Evolutionary conservation across 2,113 vertebrate species (phyloP).

Genomic region (Nerophis lumbriciformis): DNA sequence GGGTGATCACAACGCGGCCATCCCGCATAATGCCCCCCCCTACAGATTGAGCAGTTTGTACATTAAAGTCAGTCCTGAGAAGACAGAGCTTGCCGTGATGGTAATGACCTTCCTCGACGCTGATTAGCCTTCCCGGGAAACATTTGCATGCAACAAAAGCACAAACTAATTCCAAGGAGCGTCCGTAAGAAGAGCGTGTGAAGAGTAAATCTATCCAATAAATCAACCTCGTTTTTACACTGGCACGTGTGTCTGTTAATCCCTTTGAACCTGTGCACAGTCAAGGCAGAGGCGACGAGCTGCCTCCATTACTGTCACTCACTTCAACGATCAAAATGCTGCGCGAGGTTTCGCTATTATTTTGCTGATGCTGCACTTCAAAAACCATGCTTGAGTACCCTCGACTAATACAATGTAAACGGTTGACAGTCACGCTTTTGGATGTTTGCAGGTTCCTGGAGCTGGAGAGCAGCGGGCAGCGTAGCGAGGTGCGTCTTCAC

Average conservation of each 20-base stretch:
- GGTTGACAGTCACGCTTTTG: constrained; percentile 8
- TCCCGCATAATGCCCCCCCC: constrained; percentile 45
- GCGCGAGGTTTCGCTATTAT: constrained; percentile 16
- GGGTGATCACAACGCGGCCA: constrained; percentile 55
- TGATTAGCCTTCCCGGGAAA: constrained; percentile 53
- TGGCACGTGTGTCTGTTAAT: constrained; percentile 45
- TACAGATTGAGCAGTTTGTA: constrained; percentile 65
- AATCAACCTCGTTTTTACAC: constrained; percentile 48
- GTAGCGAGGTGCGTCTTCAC: constrained; percentile 92
- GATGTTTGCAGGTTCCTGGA: constrained; percentile 82
- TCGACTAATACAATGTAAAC: constrained; percentile 37
- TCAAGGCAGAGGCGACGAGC: constrained; percentile 44
- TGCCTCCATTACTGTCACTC: constrained; percentile 60
- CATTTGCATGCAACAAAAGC: constrained; percentile 42
- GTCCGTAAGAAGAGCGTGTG: constrained; percentile 32
- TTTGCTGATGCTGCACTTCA: constrained; percentile 40
- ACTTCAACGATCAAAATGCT: neutral
- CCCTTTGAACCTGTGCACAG: constrained; percentile 38
- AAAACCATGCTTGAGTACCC: constrained; percentile 18
- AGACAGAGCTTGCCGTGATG: constrained; percentile 45
- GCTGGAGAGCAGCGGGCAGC: constrained; percentile 94
- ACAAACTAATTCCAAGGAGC: constrained; percentile 31
- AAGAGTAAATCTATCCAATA: constrained; percentile 61
- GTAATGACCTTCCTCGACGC: constrained; percentile 60
- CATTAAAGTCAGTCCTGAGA: constrained; percentile 56